A percentile compares a stretch with the other conserved stretches of the same genome.
phyloP scores from a whole-genome alignment of 2,797 vertebrate genomes.

The Mormyrops attenuatus region DNA sequence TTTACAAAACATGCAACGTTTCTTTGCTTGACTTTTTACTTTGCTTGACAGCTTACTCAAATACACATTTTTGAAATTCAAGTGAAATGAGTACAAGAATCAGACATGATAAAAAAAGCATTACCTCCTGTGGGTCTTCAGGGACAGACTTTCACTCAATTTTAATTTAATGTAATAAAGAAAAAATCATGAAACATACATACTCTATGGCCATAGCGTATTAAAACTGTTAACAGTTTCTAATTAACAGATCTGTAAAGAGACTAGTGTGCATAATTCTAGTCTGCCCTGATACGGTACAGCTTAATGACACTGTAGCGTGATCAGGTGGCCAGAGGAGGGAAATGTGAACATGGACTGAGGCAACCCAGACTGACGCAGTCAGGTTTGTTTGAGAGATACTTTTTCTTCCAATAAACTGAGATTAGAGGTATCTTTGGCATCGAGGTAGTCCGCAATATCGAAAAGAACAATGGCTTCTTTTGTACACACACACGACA shows the following conservation, averaged over 20 bases:
- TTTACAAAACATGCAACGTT: background rate
- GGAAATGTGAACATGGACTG: background rate
- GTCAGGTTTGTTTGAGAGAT: background rate
- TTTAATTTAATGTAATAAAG: background rate
- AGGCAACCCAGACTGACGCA: background rate
- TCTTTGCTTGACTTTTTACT: background rate
- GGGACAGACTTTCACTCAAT: background rate
- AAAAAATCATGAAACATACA: background rate
- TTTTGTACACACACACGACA: constrained; percentile 9
- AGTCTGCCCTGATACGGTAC: background rate
- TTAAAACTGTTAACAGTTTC: background rate
- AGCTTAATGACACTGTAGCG: background rate
- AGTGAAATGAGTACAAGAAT: background rate
- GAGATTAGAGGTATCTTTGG: background rate
- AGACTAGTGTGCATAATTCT: background rate
- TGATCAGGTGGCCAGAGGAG: background rate
- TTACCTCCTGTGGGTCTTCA: background rate
- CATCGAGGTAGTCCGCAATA: background rate
- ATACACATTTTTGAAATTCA: background rate
- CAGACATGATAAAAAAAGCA: background rate
- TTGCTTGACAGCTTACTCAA: background rate
- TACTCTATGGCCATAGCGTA: background rate
- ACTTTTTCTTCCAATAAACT: background rate
- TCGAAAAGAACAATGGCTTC: constrained; percentile 18
- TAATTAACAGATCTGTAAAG: background rate